Base-by-base conservation (phyloP, 1,140 invertebrate species). In the Drosophila rufa region DNA sequence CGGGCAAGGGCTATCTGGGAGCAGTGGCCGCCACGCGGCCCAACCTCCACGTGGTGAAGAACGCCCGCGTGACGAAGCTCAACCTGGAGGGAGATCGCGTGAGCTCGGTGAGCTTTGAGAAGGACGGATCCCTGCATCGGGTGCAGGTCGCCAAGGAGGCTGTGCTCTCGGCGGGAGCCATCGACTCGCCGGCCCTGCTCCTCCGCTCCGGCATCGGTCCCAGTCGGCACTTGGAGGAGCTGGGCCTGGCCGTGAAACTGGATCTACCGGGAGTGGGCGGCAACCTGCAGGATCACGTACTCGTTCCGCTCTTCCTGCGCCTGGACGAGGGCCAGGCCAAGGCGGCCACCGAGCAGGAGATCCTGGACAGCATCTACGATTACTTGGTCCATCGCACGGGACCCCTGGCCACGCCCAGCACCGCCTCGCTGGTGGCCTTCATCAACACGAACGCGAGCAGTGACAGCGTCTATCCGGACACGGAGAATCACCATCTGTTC, bases 41-140 rank as follows among this genome's bases (percentile, higher is more conserved):
- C 8, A 98, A 98, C 93, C 85, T 98, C 2, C 94, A 95, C 59
- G 94, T 97, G 5, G 87, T 95, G 11, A 96, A 95, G 61, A 94
- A 95, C 57, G 93, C 95, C 0, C 91, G 93, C 61, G 96, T 95
- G 0, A 94, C 94, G n/a, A 94, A 93, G 67, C 77, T 95, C 0
- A 93, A 95, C 7, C 85, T 96, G n/a, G 93, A 95, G 0, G 58
- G 38, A 0, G 15, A 70, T 19, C 61, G 53, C 0, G 48, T 90
- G 8, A 38, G 3, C 86, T 93, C 47, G 3, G 83, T 94, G 0
- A 79, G 83, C 71, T 91, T 94, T 17, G 68, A 92, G 50, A 79
- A 92, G 25, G 66, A 65, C 25, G 92, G 81, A 27, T 79, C 68
- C 4, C 65, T 43, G 30, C 56, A 87, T 38, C 45, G 45, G 19